Conservation (phyloP, 2,797 vertebrate genomes). For the Hafferia zeledoni region DNA sequence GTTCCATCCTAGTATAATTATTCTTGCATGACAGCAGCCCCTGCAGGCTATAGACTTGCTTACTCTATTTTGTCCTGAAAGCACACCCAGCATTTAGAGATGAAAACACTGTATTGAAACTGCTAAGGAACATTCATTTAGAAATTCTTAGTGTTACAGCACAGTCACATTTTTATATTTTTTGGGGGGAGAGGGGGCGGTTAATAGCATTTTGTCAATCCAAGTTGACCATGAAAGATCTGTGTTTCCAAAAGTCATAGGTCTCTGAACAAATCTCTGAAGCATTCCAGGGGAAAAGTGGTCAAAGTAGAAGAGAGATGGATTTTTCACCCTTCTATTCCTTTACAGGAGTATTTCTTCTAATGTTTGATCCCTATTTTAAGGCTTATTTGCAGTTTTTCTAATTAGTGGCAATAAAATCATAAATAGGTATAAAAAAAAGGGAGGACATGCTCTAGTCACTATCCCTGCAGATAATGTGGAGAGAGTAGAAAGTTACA, state of each 20-base stretch:
- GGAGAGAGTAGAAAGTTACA: background rate
- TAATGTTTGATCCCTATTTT: background rate
- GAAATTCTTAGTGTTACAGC: background rate
- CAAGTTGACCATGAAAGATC: background rate
- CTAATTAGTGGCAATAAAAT: background rate
- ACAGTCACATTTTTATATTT: background rate
- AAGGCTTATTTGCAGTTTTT: background rate
- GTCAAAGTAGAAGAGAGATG: background rate
- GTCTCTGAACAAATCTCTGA: background rate
- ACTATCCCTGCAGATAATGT: background rate
- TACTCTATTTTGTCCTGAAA: constrained; percentile 43
- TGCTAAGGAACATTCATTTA: background rate
- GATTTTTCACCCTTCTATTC: background rate
- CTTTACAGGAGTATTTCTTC: background rate
- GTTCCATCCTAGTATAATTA: constrained; percentile 53
- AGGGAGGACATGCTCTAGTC: background rate
- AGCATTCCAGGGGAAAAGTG: background rate
- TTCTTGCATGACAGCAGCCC: constrained; percentile 78
- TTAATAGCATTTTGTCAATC: background rate
- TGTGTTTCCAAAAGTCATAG: background rate
- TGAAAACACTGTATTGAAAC: constrained; percentile 7
- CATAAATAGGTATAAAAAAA: background rate
- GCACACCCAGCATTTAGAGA: background rate
- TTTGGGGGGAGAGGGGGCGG: no score
- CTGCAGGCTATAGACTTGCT: constrained; percentile 74